phyloP scores from a whole-genome alignment of 2,888 invertebrate genomes.

The Lepidochrysops patricia region DNA sequence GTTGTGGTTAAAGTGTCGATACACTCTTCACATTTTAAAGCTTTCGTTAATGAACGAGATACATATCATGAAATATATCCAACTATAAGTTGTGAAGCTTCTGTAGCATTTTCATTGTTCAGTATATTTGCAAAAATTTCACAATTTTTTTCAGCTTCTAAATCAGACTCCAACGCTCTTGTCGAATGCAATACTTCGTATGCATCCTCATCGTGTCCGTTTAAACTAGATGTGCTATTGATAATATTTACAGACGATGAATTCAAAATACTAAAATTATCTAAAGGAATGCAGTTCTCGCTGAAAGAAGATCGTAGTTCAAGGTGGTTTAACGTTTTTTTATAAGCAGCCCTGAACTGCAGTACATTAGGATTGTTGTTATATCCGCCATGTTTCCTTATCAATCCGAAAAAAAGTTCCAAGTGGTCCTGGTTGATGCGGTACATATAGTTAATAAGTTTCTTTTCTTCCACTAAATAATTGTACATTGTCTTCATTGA shows the following conservation, averaged over 20 bases:
- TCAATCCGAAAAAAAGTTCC: not conserved
- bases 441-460: not conserved
- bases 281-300: not conserved
- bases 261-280: not conserved
- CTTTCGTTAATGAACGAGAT: not conserved
- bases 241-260: not conserved
- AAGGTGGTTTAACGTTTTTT: not conserved
- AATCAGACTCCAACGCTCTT: not conserved
- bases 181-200: not conserved
- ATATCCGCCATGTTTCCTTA: not conserved
- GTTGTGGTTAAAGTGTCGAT: not conserved
- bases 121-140: not conserved
- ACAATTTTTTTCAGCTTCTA: not conserved
- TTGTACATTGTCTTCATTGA: not conserved
- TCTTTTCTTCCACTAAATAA: not conserved
- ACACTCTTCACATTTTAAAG: constrained; percentile 1
- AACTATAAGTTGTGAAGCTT: not conserved
- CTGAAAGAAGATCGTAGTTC: constrained; percentile 1
- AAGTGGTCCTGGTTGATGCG: not conserved
- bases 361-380: not conserved
- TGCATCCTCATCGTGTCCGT: not conserved
- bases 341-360: not conserved
- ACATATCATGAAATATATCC: not conserved
- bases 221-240: not conserved
- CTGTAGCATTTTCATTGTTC: not conserved